Conservation (phyloP, 2,113 vertebrate genomes). For the Nansenia antarctica region DNA sequence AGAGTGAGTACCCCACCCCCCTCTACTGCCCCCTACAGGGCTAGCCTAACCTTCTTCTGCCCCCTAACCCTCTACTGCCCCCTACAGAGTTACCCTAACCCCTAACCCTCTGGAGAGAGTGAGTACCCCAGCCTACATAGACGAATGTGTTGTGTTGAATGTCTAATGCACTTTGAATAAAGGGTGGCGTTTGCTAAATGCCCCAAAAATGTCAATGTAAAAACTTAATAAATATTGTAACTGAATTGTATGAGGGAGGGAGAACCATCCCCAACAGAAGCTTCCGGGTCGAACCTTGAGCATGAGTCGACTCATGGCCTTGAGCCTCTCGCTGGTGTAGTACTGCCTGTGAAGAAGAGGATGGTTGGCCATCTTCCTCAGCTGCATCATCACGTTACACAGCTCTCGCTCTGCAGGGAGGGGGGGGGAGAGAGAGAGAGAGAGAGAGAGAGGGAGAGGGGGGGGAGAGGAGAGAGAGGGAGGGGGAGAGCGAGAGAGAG, state of each 20-base stretch:
- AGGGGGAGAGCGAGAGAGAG: background rate
- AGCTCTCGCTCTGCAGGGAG: slow-evolving; percentile 80
- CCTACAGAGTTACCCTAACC: too few species aligned
- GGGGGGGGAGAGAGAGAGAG: background rate
- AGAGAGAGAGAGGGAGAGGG: background rate
- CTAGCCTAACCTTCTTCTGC: too few species aligned
- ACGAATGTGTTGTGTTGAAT: background rate
- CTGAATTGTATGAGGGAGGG: too few species aligned
- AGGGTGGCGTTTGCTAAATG: background rate
- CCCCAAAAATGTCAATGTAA: background rate
- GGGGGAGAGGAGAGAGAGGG: background rate
- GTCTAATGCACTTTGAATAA: too few species aligned
- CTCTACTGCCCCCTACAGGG: too few species aligned
- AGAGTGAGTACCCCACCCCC: too few species aligned
- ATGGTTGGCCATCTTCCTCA: slow-evolving; percentile 98
- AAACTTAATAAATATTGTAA: background rate
- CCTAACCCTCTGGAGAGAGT: too few species aligned
- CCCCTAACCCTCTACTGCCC: too few species aligned
- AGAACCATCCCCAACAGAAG: too few species aligned
- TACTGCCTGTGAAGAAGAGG: slow-evolving; percentile 93
- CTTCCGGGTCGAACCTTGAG: slow-evolving; percentile 89
- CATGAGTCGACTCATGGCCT: slow-evolving; percentile 91
- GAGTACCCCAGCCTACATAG: background rate
- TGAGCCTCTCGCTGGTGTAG: slow-evolving; percentile 88
- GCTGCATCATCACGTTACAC: slow-evolving; percentile 94